Evolutionary conservation across 2,113 vertebrate species (phyloP).

Genomic region (Phrynosoma blainvillii): DNA sequence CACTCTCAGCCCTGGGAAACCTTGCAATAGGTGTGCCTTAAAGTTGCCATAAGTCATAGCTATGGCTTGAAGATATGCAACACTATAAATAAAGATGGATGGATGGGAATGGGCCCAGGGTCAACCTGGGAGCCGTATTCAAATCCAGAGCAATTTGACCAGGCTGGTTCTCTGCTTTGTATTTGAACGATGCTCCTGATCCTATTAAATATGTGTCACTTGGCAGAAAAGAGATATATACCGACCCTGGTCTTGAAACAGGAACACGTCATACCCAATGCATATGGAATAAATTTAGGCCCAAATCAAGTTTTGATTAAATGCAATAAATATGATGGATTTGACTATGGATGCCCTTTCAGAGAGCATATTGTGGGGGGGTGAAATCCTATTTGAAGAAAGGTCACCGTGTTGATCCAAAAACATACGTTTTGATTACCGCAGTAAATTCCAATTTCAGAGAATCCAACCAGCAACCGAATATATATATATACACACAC

Average conservation of each 20-base stretch:
- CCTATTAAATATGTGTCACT: background rate
- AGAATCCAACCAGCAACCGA: background rate
- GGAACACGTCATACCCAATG: conserved; percentile 20
- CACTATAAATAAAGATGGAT: too few species aligned
- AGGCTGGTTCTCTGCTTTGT: too few species aligned
- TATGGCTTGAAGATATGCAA: too few species aligned
- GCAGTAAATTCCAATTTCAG: conserved; percentile 67
- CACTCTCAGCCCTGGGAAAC: too few species aligned
- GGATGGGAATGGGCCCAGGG: too few species aligned
- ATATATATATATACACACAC: background rate
- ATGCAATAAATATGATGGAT: conserved; percentile 71
- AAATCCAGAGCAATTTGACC: too few species aligned
- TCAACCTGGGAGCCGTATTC: too few species aligned
- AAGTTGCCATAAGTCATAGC: too few species aligned
- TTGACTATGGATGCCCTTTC: conserved; percentile 51
- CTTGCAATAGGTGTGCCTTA: too few species aligned
- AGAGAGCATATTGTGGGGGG: conserved; percentile 27
- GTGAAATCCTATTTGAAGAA: conserved; percentile 56
- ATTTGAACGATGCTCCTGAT: background rate
- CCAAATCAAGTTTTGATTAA: conserved; percentile 70
- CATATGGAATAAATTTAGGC: conserved; percentile 70
- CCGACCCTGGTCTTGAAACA: background rate
- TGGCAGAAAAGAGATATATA: background rate
- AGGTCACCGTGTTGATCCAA: conserved; percentile 65
- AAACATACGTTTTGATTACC: conserved; percentile 63